These are phyloP conservation scores for Leptopterna dolabrata DNA, from an alignment of 2,888 invertebrate genomes.

Conservation along the genomic window DNA sequence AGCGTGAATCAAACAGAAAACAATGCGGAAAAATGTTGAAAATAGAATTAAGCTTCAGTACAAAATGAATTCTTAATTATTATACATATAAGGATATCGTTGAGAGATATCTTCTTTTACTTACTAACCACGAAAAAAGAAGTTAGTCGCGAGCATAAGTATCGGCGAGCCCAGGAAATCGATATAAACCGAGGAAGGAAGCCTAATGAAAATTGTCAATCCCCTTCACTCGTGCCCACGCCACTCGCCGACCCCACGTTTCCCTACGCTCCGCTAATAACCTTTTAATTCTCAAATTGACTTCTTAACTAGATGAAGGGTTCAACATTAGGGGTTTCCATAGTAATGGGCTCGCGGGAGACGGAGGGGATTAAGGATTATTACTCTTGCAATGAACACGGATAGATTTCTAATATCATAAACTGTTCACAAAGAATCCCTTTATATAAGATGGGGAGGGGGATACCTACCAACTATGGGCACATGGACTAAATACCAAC, in stretches of 20 bases:
- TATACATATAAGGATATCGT: too few relatives aligned
- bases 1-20: too few relatives aligned
- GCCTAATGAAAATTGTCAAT: slow-evolving; percentile 42
- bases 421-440: too few relatives aligned
- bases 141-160: not conserved
- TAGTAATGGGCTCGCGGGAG: not conserved
- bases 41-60: too few relatives aligned
- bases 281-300: slow-evolving; percentile 21
- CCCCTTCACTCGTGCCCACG: not conserved
- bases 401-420: too few relatives aligned
- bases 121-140: not conserved
- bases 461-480: too few relatives aligned
- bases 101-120: too few relatives aligned
- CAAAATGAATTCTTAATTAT: too few relatives aligned
- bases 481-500: too few relatives aligned
- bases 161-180: not conserved
- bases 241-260: not conserved
- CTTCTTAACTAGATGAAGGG: slow-evolving; percentile 26
- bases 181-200: not conserved
- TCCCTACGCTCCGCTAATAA: not conserved
- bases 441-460: too few relatives aligned
- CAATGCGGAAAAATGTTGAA: too few relatives aligned
- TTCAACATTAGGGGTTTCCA: not conserved
- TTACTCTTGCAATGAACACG: too few relatives aligned
- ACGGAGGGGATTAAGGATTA: not conserved